phyloP scores from a whole-genome alignment of 2,797 vertebrate species.

The Gymnocypris eckloni region DNA sequence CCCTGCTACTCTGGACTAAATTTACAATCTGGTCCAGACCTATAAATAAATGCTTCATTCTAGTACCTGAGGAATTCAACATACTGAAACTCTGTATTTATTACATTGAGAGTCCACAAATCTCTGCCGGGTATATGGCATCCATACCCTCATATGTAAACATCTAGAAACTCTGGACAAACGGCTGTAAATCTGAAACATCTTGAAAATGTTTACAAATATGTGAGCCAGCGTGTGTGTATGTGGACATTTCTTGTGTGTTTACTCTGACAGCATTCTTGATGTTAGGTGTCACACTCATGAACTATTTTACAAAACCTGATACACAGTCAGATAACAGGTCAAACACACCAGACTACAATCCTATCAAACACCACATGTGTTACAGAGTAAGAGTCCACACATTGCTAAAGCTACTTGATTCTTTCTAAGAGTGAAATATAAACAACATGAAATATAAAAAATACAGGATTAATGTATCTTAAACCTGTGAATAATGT shows the following conservation, averaged over 20 bases:
- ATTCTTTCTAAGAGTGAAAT: not conserved
- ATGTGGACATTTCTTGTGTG: slow-evolving; percentile 54
- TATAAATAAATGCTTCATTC: slow-evolving; percentile 5
- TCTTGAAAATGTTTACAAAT: slow-evolving; percentile 22
- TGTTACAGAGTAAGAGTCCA: slow-evolving; percentile 43
- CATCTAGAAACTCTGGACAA: not conserved
- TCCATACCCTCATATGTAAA: slow-evolving; percentile 36
- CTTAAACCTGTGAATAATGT: slow-evolving; percentile 11
- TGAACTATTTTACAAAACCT: slow-evolving; percentile 60
- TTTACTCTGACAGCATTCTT: slow-evolving; percentile 76
- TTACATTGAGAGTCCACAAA: slow-evolving; percentile 37
- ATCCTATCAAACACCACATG: slow-evolving; percentile 69
- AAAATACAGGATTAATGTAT: not conserved
- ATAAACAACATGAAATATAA: not conserved
- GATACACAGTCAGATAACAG: slow-evolving; percentile 69
- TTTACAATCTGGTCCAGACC: not conserved
- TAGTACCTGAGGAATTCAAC: slow-evolving; percentile 14
- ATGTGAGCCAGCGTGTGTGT: not conserved
- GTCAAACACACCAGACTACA: slow-evolving; percentile 78
- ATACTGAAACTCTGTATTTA: slow-evolving; percentile 30
- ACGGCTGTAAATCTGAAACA: not conserved
- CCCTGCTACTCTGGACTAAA: not conserved
- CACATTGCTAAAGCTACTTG: slow-evolving; percentile 5
- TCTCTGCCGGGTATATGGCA: not conserved
- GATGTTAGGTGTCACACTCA: slow-evolving; percentile 66